phyloP scores from a whole-genome alignment of 2,113 vertebrate species.

The Elephantulus edwardii region DNA sequence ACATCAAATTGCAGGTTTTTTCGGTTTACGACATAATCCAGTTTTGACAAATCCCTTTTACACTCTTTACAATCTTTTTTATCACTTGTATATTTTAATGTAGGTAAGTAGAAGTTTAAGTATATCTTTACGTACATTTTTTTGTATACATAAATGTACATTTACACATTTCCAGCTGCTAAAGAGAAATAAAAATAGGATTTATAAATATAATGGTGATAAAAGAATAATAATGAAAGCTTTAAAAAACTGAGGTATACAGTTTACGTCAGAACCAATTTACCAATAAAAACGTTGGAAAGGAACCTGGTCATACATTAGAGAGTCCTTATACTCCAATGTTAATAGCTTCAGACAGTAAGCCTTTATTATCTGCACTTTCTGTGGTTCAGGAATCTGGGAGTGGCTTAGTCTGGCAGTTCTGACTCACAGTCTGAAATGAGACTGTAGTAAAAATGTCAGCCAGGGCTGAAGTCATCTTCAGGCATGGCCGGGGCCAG shows the following conservation, averaged over 20 bases:
- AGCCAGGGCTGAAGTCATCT: neutral
- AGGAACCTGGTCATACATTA: neutral
- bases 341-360: neutral
- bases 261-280: neutral
- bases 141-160: too few relatives aligned
- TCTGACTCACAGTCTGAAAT: neutral
- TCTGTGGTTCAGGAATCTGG: neutral
- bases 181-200: too few relatives aligned
- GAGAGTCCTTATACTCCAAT: neutral
- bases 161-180: too few relatives aligned
- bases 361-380: neutral
- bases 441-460: neutral
- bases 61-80: too few relatives aligned
- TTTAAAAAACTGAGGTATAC: neutral
- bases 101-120: too few relatives aligned
- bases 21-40: neutral
- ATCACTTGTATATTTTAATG: too few relatives aligned
- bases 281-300: neutral
- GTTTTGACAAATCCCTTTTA: neutral
- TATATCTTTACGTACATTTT: too few relatives aligned
- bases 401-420: neutral
- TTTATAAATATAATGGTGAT: too few relatives aligned
- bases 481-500: neutral
- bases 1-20: neutral
- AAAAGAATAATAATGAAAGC: too few relatives aligned